Percentiles rank a stretch among this genome's conserved stretches.
Conservation (phyloP, 2,113 vertebrate genomes). For the Galemys pyrenaicus region DNA sequence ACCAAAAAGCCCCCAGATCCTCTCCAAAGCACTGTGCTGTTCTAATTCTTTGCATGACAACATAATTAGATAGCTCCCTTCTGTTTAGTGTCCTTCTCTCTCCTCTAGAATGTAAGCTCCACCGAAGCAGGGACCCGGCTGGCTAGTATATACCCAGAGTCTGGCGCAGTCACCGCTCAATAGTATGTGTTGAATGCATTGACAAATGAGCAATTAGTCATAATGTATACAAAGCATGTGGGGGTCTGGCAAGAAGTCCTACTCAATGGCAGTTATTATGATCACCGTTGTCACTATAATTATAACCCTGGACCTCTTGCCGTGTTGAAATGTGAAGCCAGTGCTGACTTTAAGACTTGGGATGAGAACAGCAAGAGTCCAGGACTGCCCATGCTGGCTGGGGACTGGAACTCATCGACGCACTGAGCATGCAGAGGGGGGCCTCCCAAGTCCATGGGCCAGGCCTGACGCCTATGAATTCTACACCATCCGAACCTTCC, state of each 20-base stretch:
- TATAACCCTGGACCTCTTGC: background rate
- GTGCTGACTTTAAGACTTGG: background rate
- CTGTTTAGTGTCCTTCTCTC: background rate
- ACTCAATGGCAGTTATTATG: background rate
- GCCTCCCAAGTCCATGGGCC: background rate
- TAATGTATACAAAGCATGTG: background rate
- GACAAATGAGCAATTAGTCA: background rate
- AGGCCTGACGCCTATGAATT: too few relatives aligned
- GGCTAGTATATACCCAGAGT: background rate
- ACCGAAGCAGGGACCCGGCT: accelerated
- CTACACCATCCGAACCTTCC: background rate
- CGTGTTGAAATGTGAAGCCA: background rate
- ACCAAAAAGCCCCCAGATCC: background rate
- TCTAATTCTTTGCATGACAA: background rate
- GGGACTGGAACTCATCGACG: background rate
- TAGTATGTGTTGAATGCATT: background rate
- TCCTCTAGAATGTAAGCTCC: background rate
- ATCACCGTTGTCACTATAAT: background rate
- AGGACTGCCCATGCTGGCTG: background rate
- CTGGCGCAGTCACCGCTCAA: background rate
- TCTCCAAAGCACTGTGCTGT: background rate
- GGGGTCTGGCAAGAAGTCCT: background rate
- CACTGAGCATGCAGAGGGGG: background rate
- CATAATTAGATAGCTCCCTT: too few relatives aligned
- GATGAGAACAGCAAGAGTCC: background rate